These are phyloP conservation scores for Tachyglossus aculeatus DNA, from an alignment of 2,797 vertebrate species.

Conservation along the genomic window DNA sequence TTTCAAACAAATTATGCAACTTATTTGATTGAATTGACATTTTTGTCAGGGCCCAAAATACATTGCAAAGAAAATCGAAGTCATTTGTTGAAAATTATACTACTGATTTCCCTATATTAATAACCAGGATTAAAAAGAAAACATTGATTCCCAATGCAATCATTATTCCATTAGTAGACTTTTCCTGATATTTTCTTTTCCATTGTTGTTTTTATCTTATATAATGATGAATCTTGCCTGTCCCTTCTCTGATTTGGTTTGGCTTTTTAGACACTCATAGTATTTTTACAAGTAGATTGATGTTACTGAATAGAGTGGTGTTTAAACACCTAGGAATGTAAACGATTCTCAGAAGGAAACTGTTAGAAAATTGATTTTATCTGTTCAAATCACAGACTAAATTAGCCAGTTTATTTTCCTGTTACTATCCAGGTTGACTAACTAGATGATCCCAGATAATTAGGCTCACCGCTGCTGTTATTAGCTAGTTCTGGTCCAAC, in stretches of 20 bases:
- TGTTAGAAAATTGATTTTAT: background rate
- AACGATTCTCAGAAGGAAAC: background rate
- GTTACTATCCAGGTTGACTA: too few relatives aligned
- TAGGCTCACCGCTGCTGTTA: too few relatives aligned
- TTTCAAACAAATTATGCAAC: constrained; percentile 4
- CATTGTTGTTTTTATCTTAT: background rate
- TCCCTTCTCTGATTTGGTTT: constrained; percentile 1
- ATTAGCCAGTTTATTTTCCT: background rate
- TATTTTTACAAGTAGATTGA: too few relatives aligned
- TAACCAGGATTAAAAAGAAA: background rate
- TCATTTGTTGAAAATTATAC: background rate
- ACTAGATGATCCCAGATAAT: too few relatives aligned
- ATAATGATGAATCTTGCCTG: background rate
- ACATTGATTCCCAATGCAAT: background rate
- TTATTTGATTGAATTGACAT: constrained; percentile 10
- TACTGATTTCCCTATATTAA: constrained; percentile 3
- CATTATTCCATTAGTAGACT: background rate
- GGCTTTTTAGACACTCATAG: background rate
- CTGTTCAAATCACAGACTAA: background rate
- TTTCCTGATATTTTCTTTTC: background rate
- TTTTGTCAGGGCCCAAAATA: constrained; percentile 1
- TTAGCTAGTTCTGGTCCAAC: too few relatives aligned
- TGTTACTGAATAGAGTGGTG: too few relatives aligned
- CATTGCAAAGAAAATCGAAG: background rate
- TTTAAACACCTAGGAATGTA: too few relatives aligned